These are phyloP conservation scores for Lycorma delicatula DNA, from an alignment of 1,140 invertebrate species.

Conservation along the genomic window DNA sequence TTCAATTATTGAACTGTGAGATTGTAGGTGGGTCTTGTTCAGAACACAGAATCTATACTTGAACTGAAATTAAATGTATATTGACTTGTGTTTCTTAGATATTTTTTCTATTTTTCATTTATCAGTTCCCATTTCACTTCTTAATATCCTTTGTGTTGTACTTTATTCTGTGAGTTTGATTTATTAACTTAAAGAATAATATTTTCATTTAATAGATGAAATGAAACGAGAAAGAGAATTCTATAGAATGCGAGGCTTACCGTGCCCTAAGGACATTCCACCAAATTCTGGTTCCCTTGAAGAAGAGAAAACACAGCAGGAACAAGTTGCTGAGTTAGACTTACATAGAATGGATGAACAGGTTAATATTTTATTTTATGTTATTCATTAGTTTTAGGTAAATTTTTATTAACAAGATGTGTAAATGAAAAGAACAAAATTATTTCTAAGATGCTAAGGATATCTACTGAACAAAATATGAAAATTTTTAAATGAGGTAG, in stretches of 20 bases:
- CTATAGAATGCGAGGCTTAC: slow-evolving; percentile 70
- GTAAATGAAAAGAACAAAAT: no score
- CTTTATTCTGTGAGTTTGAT: not conserved
- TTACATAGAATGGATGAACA: slow-evolving; percentile 94
- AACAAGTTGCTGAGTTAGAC: slow-evolving; percentile 75
- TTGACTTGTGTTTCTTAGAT: no score
- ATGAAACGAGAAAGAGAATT: slow-evolving; percentile 78
- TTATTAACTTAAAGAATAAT: not conserved
- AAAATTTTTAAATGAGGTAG: no score
- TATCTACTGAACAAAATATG: no score
- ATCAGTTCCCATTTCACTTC: not conserved
- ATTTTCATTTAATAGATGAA: slow-evolving; percentile 67
- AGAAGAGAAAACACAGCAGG: slow-evolving; percentile 54
- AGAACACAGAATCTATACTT: no score
- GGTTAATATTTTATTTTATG: slow-evolving; percentile 46
- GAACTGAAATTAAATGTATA: no score
- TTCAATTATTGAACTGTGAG: no score
- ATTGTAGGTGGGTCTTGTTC: no score
- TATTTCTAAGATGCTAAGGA: no score
- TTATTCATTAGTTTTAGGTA: no score
- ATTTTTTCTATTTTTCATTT: not conserved
- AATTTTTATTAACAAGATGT: no score
- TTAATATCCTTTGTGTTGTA: not conserved
- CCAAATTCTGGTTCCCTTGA: slow-evolving; percentile 52
- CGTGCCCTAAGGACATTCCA: slow-evolving; percentile 80